Base-by-base conservation (phyloP, 2,888 invertebrate genomes). In the Eucera pruinosa region DNA sequence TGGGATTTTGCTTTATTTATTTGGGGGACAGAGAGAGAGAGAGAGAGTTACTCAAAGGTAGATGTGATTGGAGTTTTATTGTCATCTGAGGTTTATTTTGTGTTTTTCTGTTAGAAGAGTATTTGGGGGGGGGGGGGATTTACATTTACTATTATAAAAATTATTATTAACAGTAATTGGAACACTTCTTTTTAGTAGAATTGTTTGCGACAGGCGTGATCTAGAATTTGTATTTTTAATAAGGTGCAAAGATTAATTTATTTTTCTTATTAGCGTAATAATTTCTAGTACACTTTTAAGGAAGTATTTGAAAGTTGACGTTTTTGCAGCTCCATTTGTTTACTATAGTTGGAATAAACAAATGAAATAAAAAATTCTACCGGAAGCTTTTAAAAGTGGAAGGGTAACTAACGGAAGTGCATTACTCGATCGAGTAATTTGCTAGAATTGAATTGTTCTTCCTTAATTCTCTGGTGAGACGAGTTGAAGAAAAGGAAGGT, bases 381-480 rank as follows among this genome's bases (percentile, higher is more conserved):
- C 5, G 27, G 3, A 15, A 45, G 27, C 27, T 60, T 45, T 27
- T 4, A 60, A 7, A 11, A 30, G 20, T 20, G 27, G 18, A 45
- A 30, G 27, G 25, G 7, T 20, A 30, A 60, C 43, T 5, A 15
- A 30, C 2, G 13, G 45, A 30, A 30, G 27, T 60, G 30, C 60
- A 43, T 60, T 45, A 60, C 43, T 60, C 43, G 45, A 60, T 45
- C 30, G 60, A 45, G 20, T 60, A 60, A 33, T 45, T 45, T 20
- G 30, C 45, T 30, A 9, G 30, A 30, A 60, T 45, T 30, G 11
- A 18, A 45, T 43, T 18, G 27, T n/a, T 36, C 36, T 20, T 36
- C 20, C 36, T 43, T 18, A 30, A 58, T 27, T 6, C 9, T 9
- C 20, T 11, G n/a, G 9, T 20, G n/a, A 54, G 11, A 33, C n/a